phyloP scores from a whole-genome alignment of 2,797 vertebrate genomes.

The Orestias chungarensis region DNA sequence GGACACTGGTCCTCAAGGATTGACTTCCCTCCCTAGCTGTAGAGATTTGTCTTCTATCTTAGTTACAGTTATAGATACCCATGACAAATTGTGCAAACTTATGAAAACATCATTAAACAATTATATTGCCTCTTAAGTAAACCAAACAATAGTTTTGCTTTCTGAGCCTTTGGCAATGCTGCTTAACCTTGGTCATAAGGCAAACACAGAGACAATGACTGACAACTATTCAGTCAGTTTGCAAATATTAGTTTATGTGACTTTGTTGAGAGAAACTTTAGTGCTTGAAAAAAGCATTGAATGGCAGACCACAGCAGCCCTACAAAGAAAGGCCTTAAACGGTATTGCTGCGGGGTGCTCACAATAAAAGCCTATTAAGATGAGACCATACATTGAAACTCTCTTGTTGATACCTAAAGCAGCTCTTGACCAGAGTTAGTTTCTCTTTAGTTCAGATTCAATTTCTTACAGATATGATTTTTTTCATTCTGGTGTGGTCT shows the following conservation, averaged over 20 bases:
- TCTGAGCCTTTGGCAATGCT: background rate
- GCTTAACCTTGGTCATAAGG: background rate
- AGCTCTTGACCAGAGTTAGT: background rate
- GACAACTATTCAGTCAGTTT: background rate
- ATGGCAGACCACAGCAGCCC: background rate
- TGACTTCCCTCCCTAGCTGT: no score
- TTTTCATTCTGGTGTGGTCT: background rate
- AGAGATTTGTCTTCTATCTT: background rate
- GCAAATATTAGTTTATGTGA: background rate
- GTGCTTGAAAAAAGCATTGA: background rate
- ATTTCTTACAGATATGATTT: background rate
- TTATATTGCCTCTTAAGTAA: background rate
- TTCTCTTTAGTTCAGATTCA: background rate
- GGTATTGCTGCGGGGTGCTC: background rate
- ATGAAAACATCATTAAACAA: background rate
- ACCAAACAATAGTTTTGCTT: no score
- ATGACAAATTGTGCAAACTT: background rate
- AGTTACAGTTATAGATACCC: background rate
- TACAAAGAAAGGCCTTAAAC: background rate
- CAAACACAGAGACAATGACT: background rate
- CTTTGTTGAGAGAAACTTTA: background rate
- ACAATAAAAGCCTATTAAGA: background rate
- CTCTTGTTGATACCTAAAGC: background rate
- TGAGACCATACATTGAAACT: background rate
- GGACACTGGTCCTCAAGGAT: no score